Evolutionary conservation across 2,113 vertebrate species (phyloP).

Genomic region (Setophaga petechia): DNA sequence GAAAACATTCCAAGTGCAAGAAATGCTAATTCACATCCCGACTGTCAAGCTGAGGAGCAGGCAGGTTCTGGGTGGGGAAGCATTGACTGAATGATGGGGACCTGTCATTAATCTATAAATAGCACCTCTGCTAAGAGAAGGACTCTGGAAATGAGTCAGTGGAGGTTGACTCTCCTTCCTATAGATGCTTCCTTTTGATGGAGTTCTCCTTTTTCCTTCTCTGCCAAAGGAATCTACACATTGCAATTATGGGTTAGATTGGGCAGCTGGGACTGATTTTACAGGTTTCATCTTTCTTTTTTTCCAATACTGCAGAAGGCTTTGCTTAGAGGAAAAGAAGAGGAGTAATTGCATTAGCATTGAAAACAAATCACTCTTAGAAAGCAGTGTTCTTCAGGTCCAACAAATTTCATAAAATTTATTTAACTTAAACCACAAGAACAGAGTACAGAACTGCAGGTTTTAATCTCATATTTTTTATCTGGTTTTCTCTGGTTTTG

Average conservation of each 20-base stretch:
- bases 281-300: neutral
- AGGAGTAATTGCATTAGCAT: conserved; percentile 9
- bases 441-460: neutral
- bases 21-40: neutral
- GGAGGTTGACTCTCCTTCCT: neutral
- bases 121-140: neutral
- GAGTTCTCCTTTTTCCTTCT: neutral
- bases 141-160: neutral
- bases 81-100: neutral
- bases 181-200: neutral
- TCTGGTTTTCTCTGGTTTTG: neutral
- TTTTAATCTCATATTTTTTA: neutral
- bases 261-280: neutral
- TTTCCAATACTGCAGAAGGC: neutral
- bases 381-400: neutral
- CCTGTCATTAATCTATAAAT: neutral
- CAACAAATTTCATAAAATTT: neutral
- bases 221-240: neutral
- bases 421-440: neutral
- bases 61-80: neutral
- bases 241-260: neutral
- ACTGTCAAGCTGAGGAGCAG: neutral
- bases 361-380: neutral
- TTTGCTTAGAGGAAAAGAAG: neutral
- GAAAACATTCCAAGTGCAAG: neutral